Evolutionary conservation across 2,113 vertebrate species (phyloP).

Genomic region (Psettodes erumei): DNA sequence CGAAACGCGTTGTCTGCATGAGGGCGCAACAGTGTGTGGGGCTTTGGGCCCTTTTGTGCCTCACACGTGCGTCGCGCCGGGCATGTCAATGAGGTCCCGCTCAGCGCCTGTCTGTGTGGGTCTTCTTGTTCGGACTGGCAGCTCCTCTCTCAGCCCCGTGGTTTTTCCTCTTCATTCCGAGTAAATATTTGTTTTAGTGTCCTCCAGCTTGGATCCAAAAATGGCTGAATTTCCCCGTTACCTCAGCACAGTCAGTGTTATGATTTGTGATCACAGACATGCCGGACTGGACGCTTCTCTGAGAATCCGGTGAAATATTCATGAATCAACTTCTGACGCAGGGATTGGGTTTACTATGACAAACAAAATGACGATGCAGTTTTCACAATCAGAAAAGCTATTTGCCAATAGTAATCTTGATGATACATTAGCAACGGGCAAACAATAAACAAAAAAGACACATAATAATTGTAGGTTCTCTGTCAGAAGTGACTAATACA

Average conservation of each 20-base stretch:
- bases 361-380: background rate
- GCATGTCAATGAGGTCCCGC: conserved; percentile 72
- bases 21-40: conserved; percentile 34
- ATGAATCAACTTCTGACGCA: background rate
- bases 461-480: background rate
- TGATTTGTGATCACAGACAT: background rate
- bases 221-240: background rate
- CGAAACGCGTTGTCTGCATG: conserved; percentile 8
- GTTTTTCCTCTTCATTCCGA: conserved; percentile 21
- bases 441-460: background rate
- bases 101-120: conserved; percentile 53
- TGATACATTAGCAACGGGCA: background rate
- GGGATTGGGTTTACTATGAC: background rate
- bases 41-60: conserved; percentile 45
- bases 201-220: conserved; percentile 18
- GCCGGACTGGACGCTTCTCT: background rate
- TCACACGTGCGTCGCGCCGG: conserved; percentile 43
- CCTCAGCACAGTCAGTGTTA: background rate
- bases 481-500: background rate
- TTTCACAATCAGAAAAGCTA: background rate
- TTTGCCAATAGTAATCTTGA: background rate
- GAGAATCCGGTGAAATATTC: background rate
- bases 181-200: conserved; percentile 62
- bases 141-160: conserved; percentile 33
- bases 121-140: conserved; percentile 49